Base-by-base conservation (phyloP, 2,888 invertebrate species). In the Platynereis dumerilii region DNA sequence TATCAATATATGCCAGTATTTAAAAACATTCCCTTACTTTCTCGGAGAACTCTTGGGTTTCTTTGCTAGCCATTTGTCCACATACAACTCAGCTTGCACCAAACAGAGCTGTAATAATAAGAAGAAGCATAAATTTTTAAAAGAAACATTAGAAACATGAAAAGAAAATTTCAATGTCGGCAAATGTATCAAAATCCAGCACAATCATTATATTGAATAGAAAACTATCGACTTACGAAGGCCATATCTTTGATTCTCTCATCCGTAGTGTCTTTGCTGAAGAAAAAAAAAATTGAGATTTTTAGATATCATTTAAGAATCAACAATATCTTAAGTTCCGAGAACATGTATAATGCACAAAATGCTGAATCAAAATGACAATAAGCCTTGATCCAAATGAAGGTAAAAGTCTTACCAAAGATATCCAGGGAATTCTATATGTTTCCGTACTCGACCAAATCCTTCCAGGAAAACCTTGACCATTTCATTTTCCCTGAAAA, bases 11-110 rank as follows among this genome's bases (percentile, higher is more conserved):
- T 34, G 5, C 34, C 34, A 12, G 12, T 34, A 48, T 20, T 48
- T 20, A 48, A 3, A n/a, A 48, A 48, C 3, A 22, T n/a, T 12
- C 17, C 3, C 48, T 5, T 60, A 60, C 60, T 52, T 61, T 42
- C 61, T 29, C 2, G 61, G 61, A 7, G 61, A 55, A n/a, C 28
- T 7, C 3, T 45, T 60, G 10, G 73, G 67, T 39, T 71, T 73
- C n/a, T 70, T 70, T 1, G 59, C 42, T 34, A 78, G 60, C 76
- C 78, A 79, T 2, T 70, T 66, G 59, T 80, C 80, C 60, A 86
- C 78, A 64, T 86, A 83, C 59, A 89, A 79, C 82, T 89, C 89
- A 22, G 86, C 86, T 75, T 86, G 87, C 22, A 88, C 78, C 58
- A 89, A 76, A 20, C 72, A 73, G 54, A 78, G 74, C 75, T 78